phyloP scores from a whole-genome alignment of 2,888 invertebrate genomes.

The Sericinus montela region DNA sequence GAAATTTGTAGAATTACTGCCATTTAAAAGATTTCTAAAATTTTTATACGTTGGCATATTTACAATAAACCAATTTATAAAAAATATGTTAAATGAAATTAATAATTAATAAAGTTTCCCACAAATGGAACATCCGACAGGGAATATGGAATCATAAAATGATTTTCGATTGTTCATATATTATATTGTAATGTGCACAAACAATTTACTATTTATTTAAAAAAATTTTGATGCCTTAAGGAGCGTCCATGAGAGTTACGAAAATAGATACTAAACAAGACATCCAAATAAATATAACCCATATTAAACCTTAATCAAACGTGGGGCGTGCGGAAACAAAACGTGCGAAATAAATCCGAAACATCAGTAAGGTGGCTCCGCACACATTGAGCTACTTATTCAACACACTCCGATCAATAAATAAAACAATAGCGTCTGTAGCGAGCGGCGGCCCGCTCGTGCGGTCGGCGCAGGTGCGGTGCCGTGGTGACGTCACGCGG shows the following conservation, averaged over 20 bases:
- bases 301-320: not conserved
- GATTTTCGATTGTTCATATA: not conserved
- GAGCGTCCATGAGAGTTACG: too few relatives aligned
- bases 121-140: not conserved
- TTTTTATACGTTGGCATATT: not conserved
- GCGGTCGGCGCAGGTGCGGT: too few relatives aligned
- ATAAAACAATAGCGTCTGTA: constrained; percentile 15
- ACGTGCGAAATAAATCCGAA: constrained; percentile 26
- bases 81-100: too few relatives aligned
- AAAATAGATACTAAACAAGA: too few relatives aligned
- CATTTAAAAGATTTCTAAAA: not conserved
- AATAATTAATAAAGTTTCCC: not conserved
- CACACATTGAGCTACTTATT: constrained; percentile 13
- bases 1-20: too few relatives aligned
- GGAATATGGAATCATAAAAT: not conserved
- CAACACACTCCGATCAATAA: constrained; percentile 25
- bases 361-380: constrained; percentile 1
- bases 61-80: not conserved
- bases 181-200: too few relatives aligned
- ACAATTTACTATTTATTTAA: too few relatives aligned
- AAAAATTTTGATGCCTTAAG: too few relatives aligned
- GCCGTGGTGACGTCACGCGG: too few relatives aligned
- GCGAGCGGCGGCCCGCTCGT: constrained; percentile 10
- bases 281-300: constrained; percentile 9
- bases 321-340: constrained; percentile 20